These are phyloP conservation scores for Acheta domesticus DNA, from an alignment of 2,888 invertebrate genomes.

Conservation along the genomic window DNA sequence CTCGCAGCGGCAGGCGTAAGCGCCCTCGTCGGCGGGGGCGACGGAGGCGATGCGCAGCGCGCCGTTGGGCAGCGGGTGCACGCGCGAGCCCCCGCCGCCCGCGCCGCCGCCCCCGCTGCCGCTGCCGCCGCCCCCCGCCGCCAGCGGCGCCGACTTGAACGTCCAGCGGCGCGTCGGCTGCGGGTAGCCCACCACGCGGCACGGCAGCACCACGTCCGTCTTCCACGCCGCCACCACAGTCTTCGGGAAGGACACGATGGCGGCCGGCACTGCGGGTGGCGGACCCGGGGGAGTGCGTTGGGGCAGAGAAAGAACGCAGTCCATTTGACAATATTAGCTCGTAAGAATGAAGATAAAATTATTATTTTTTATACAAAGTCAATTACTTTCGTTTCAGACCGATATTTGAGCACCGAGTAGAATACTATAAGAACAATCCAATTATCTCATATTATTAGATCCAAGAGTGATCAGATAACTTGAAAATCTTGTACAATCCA, in stretches of 20 bases:
- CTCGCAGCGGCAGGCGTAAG: slow-evolving; percentile 41
- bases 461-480: no score
- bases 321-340: no score
- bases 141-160: background rate
- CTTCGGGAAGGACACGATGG: slow-evolving; percentile 45
- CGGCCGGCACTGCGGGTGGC: slow-evolving; percentile 43
- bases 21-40: slow-evolving; percentile 40
- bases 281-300: background rate
- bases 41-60: slow-evolving; percentile 42
- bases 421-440: no score
- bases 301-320: no score
- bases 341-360: no score
- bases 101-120: background rate
- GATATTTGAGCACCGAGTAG: no score
- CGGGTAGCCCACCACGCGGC: slow-evolving; percentile 44
- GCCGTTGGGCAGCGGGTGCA: slow-evolving; percentile 36
- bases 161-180: slow-evolving; percentile 40
- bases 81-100: slow-evolving; percentile 4
- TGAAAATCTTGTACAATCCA: no score
- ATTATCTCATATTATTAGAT: no score
- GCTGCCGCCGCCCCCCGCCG: background rate
- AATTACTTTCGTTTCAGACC: no score
- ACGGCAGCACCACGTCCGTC: slow-evolving; percentile 39
- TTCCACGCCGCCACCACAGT: slow-evolving; percentile 35
- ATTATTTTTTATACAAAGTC: no score